Percentiles rank a stretch among this genome's conserved stretches.
These are phyloP conservation scores for Nephrotoma flavescens DNA, from an alignment of 2,888 invertebrate genomes.

Conservation along the genomic window DNA sequence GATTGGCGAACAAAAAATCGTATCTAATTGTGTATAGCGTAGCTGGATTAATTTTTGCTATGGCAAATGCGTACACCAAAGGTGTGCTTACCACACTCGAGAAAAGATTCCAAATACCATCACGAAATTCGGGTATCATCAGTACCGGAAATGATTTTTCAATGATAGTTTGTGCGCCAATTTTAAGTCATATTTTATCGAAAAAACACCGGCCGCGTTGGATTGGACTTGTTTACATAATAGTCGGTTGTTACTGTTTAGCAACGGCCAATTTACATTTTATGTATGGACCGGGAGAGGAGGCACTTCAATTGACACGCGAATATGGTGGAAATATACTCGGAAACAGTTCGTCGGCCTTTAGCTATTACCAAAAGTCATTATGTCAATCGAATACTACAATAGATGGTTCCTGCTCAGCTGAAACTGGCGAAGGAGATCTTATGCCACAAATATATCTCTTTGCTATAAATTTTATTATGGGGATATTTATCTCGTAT, in stretches of 20 bases:
- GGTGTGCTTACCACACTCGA: constrained; percentile 30
- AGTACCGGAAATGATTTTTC: constrained; percentile 46
- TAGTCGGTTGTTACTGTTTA: constrained; percentile 28
- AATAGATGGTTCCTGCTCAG: background rate
- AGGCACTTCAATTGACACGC: constrained; percentile 37
- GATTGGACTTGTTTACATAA: constrained; percentile 38
- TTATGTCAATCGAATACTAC: too few species aligned
- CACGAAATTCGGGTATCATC: constrained; percentile 44
- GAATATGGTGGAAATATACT: constrained; percentile 26
- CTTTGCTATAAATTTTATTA: background rate
- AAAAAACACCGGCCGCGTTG: constrained; percentile 43
- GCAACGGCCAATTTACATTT: constrained; percentile 42
- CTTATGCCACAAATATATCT: background rate
- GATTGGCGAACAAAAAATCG: constrained; percentile 42
- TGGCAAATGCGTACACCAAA: constrained; percentile 44
- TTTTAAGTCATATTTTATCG: constrained; percentile 15
- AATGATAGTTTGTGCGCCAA: constrained; percentile 22
- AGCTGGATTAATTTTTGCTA: constrained; percentile 42
- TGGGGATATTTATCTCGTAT: background rate
- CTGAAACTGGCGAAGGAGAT: background rate
- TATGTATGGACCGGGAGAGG: constrained; percentile 42
- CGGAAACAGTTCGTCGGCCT: background rate
- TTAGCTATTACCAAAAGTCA: too few species aligned
- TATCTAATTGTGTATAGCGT: constrained; percentile 42
- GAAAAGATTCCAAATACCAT: constrained; percentile 47